Conservation (phyloP, 2,113 vertebrate genomes). For the Boulengeromyrus knoepffleri region DNA sequence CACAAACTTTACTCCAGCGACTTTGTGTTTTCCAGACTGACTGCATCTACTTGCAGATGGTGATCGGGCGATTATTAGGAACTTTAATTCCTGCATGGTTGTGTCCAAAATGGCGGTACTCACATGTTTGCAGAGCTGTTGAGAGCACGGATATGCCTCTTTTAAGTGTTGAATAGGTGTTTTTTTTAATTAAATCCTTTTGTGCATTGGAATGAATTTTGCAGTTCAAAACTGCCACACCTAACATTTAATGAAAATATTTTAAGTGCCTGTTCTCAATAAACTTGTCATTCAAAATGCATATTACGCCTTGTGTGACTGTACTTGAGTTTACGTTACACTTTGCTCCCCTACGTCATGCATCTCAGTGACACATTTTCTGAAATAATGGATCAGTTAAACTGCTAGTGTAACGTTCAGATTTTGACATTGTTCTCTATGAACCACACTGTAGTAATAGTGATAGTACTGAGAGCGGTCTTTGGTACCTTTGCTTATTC, state of each 20-base stretch:
- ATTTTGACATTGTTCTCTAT: not conserved
- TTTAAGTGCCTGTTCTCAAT: conserved; percentile 13
- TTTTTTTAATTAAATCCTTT: not conserved
- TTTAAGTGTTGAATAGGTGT: not conserved
- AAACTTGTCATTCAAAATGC: conserved; percentile 16
- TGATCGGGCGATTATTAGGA: not conserved
- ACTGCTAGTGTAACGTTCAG: not conserved
- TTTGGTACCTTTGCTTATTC: not conserved
- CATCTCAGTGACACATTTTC: not conserved
- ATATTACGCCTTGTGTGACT: not conserved
- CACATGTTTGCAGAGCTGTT: not conserved
- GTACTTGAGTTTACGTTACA: not conserved
- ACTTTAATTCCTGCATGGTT: not conserved
- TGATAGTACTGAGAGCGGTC: too few species aligned
- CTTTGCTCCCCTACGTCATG: not conserved
- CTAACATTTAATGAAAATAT: conserved; percentile 12
- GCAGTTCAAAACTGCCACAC: conserved; percentile 9
- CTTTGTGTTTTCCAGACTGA: not conserved
- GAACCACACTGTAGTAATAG: not conserved
- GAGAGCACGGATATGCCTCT: not conserved
- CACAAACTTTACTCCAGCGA: not conserved
- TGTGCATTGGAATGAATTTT: not conserved
- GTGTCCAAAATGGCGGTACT: not conserved
- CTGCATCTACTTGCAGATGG: not conserved
- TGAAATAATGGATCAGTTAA: not conserved